These are phyloP conservation scores for Resseliella maxima DNA, from an alignment of 2,888 invertebrate species.

Conservation along the genomic window DNA sequence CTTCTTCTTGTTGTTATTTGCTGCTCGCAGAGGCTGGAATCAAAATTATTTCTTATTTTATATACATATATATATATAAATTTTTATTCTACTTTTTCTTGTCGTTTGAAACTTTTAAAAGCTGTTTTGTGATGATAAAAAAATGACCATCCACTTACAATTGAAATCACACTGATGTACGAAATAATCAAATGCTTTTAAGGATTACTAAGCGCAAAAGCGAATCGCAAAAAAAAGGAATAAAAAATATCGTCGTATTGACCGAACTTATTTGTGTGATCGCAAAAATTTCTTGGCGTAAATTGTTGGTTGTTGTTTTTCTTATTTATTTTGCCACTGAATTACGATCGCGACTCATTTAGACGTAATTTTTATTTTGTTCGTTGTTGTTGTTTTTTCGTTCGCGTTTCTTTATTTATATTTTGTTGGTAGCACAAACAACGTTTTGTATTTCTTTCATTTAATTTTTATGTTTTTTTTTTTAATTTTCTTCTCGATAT, in stretches of 20 bases:
- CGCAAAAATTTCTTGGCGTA: background rate
- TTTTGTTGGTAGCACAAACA: background rate
- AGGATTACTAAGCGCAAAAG: conserved; percentile 32
- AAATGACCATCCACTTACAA: conserved; percentile 17
- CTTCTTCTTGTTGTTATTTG: background rate
- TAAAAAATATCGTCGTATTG: no score
- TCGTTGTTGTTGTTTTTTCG: background rate
- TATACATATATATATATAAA: no score
- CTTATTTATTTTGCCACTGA: conserved; percentile 1
- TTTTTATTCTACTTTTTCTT: no score
- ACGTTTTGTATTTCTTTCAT: background rate
- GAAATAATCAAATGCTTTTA: conserved; percentile 27
- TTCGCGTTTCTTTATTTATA: no score
- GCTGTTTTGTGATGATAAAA: background rate
- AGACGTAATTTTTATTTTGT: background rate
- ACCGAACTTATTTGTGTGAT: conserved; percentile 24
- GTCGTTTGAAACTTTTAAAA: background rate
- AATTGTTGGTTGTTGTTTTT: background rate
- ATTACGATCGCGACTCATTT: conserved; percentile 32
- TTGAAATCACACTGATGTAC: conserved; percentile 6
- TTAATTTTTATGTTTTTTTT: background rate
- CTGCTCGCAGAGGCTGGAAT: no score
- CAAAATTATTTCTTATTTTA: no score
- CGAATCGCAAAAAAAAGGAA: no score
- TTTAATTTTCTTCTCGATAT: background rate